These are phyloP conservation scores for Piprites chloris DNA, from an alignment of 2,113 vertebrate genomes.

Conservation along the genomic window DNA sequence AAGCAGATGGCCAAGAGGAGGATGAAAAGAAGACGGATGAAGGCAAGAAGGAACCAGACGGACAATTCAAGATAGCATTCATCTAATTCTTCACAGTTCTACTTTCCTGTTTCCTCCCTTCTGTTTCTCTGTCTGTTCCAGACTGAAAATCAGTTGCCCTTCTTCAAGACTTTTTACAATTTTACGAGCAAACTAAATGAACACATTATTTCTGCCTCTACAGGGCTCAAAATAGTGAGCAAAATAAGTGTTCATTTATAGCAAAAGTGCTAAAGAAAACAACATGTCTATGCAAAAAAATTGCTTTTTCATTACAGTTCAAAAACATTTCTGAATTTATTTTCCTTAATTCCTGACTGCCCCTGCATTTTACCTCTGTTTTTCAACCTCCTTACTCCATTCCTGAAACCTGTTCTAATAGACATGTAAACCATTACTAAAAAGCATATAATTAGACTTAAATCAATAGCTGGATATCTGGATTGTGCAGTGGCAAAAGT, in stretches of 20 bases:
- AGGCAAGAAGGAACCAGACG: background rate
- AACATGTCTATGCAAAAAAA: background rate
- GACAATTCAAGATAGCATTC: background rate
- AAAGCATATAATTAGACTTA: constrained; percentile 73
- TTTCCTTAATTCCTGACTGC: background rate
- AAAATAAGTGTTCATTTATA: background rate
- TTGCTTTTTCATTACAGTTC: background rate
- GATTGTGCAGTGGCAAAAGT: constrained; percentile 67
- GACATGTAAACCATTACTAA: constrained; percentile 71
- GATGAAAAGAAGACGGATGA: background rate
- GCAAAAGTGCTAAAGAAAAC: background rate
- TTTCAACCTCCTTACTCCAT: background rate
- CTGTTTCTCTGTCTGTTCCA: background rate
- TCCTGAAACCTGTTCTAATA: constrained; percentile 55
- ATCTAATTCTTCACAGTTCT: background rate
- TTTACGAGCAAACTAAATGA: background rate
- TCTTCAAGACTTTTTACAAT: background rate
- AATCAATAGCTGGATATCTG: constrained; percentile 75
- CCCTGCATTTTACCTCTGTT: background rate
- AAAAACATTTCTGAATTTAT: background rate
- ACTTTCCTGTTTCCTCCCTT: background rate
- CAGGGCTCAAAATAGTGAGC: background rate
- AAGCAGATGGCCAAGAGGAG: constrained; percentile 7
- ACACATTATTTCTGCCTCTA: background rate
- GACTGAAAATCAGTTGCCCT: background rate